A percentile compares a stretch with the other conserved stretches of the same genome.
Conservation (phyloP, 2,888 invertebrate species). For the Drosophila meridiana region DNA sequence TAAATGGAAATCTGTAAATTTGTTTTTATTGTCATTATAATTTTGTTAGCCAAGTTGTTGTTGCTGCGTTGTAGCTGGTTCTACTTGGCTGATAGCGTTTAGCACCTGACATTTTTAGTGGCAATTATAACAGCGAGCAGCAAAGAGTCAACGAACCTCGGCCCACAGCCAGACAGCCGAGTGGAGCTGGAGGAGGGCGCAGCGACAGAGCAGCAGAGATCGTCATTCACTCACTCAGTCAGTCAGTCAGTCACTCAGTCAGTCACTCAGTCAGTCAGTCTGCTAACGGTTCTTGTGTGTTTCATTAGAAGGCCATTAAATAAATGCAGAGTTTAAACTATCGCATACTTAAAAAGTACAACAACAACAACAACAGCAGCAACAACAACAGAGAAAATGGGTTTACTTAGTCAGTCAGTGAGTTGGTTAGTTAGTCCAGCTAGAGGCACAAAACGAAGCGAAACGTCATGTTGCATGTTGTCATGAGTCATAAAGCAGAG, state of each 20-base stretch:
- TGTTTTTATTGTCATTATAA: slow-evolving; percentile 80
- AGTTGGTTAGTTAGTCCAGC: slow-evolving; percentile 45
- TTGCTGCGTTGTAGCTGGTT: slow-evolving; percentile 59
- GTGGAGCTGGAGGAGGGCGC: slow-evolving; percentile 1
- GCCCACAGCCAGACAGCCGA: slow-evolving; percentile 46
- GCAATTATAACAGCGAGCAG: slow-evolving; percentile 71
- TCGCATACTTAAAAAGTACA: slow-evolving; percentile 39
- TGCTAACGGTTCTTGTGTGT: slow-evolving; percentile 47
- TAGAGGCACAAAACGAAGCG: slow-evolving; percentile 56
- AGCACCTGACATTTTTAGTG: slow-evolving; percentile 81
- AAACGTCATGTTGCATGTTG: slow-evolving; percentile 80
- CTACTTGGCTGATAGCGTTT: slow-evolving; percentile 81
- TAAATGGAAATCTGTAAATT: slow-evolving; percentile 79
- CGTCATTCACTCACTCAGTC: neutral
- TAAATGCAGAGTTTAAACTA: slow-evolving; percentile 64
- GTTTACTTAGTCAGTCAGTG: slow-evolving; percentile 54
- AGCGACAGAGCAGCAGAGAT: slow-evolving; percentile 6
- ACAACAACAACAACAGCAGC: slow-evolving; percentile 7
- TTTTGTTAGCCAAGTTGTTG: slow-evolving; percentile 53
- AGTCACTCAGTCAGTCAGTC: slow-evolving; percentile 24
- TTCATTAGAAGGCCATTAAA: slow-evolving; percentile 62
- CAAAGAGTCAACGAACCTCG: slow-evolving; percentile 62
- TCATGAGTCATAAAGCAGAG: slow-evolving; percentile 81
- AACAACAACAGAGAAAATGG: slow-evolving; percentile 14
- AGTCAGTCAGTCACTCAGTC: slow-evolving; percentile 8